Base-by-base conservation (phyloP, 1,140 invertebrate genomes). In the Macrocentrus cingulum region DNA sequence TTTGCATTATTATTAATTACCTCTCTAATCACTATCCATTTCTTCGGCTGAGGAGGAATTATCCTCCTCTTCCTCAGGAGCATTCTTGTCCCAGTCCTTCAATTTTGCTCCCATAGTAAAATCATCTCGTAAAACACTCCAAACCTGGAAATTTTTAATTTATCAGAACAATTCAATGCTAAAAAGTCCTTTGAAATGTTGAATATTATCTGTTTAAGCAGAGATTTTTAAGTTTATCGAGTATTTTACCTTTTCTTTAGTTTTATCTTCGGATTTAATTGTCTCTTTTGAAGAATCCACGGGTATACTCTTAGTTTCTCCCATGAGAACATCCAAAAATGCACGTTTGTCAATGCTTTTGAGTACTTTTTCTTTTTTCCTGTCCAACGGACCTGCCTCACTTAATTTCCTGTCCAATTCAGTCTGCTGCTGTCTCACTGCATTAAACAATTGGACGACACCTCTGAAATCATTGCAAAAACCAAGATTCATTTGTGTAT, bases 371-470 rank as follows among this genome's bases (percentile, higher is more conserved):
- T 93, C 91, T 69, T 87, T 86, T 67, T 92, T 92, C 36, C 85
- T 81, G 75, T 92, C 89, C 22, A 91, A 82, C n/a, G 87, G 82
- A 22, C 91, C 90, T 44, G 84, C 91, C 58, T 86, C 81, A 37
- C 84, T 78, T 58, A 95, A 71, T 76, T 92, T 87, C 49, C 84
- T 83, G 48, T 89, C 84, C 46, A 94, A 80, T 48, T 86, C 83
- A 72, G 87, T 89, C 74, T 95, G 92, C 76, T 95, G 93, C 63
- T 88, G 84, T 69, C 83, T 85, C 0, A 96, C 93, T 18, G 92
- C 89, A 84, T 96, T 96, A 64, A 96, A 97, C 61, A 97, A 79
- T 73, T 95, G 91, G 0, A 96, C 91, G 2, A 95, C 91, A 69
- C 93, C 94, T 71, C 90, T 93, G 63, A 25, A 78, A 80, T 66